Evolutionary conservation across 2,113 vertebrate genomes (phyloP), one percentile per base, ranked within the genome.

Genomic region (Argyrosomus japonicus): DNA sequence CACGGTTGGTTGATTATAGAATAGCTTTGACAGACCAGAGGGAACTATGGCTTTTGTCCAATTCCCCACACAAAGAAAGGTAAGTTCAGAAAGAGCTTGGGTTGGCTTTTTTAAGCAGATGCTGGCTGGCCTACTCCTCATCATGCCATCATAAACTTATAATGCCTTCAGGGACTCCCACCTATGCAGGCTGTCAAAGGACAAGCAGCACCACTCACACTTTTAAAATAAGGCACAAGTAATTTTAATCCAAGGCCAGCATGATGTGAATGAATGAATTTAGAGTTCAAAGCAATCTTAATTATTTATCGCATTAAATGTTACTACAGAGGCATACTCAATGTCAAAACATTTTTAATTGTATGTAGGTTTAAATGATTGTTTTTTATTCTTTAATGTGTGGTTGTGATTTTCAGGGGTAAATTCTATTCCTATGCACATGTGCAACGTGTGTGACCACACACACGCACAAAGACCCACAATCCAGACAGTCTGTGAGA

Each of bases 1-100:
- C 90, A 95, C 92, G 95, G 88, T 94, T 94, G 93, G 95, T 89
- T 94, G 95, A 93, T 94, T 95, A 94, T 90, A 95, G 94, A 94
- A 94, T 91, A 92, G 94, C 94, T 95, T 95, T 94, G 93, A 94
- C 93, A 93, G 93, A 90, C 92, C 91, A 93, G 92, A 93, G 87
- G 91, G 94, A 95, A 93, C 88, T 88, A 87, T 95, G 93, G 93
- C 95, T 95, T 96, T 95, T 94, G 93, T 95, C 94, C 93, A 94
- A 93, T 93, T 90, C 83, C 86, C 82, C 90, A 85, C 90, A 92
- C 91, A 93, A 94, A 94, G 90, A 92, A 91, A 94, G 86, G 87
- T 88, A 91, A 88, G 88, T 90, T 92, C 75, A 91, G 90, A 93
- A 91, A 93, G 86, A 89, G 89, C 88, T 87, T 65, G 85, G 77